Conservation (phyloP, 92 coral and sea anemone species). For the Palythoa grandis region DNA sequence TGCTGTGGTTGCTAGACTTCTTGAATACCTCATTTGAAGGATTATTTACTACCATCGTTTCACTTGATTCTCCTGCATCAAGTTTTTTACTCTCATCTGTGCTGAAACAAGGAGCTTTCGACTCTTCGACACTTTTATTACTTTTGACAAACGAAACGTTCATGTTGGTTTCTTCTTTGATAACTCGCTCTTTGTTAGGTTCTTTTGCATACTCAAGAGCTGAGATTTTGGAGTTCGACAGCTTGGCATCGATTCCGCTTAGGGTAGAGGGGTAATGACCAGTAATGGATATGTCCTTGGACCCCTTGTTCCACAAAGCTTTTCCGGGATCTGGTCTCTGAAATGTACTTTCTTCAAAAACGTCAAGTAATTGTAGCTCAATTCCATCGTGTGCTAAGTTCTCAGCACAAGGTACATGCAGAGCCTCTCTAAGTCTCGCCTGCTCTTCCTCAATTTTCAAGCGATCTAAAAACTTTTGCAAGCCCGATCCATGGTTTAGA, state of each 20-base stretch:
- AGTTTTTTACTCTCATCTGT: neutral
- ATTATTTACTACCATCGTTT: neutral
- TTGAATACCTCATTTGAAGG: neutral
- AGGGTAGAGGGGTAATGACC: neutral
- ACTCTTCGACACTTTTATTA: neutral
- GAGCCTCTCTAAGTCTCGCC: constrained; percentile 1
- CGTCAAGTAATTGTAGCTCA: neutral
- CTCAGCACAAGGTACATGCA: neutral
- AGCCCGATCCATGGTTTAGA: constrained; percentile 9
- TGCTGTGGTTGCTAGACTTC: too few species aligned
- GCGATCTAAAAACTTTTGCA: constrained; percentile 23
- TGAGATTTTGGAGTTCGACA: neutral
- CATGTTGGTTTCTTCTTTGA: neutral
- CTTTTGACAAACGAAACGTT: neutral
- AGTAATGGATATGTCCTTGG: neutral
- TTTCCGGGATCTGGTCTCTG: neutral
- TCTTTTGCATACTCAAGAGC: neutral
- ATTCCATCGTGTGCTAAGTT: neutral
- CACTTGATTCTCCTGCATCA: neutral
- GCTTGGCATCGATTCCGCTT: neutral
- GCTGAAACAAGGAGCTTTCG: neutral
- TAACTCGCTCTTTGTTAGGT: neutral
- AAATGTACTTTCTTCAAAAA: constrained; percentile 1
- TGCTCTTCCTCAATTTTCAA: constrained; percentile 3
- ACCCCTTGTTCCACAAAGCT: neutral